phyloP scores from a whole-genome alignment of 2,797 vertebrate genomes.

The Hydrocynus forskahlii region DNA sequence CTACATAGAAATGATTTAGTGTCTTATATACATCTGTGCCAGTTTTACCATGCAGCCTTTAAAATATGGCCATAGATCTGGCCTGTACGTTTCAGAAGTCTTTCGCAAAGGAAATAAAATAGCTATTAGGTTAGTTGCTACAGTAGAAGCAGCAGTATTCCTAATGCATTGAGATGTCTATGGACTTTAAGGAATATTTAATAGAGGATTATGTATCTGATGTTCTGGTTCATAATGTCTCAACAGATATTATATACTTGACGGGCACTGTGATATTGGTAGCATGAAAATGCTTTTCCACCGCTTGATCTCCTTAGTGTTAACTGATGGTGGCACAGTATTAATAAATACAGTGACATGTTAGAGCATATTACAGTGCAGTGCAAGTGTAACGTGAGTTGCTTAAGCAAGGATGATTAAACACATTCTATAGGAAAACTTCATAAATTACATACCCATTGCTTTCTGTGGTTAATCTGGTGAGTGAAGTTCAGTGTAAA shows the following conservation, averaged over 20 bases:
- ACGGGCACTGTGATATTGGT: slow-evolving; percentile 36
- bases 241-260: slow-evolving; percentile 62
- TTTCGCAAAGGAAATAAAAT: not conserved
- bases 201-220: slow-evolving; percentile 62
- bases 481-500: not conserved
- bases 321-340: not conserved
- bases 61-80: not conserved
- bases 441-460: too few relatives aligned
- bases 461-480: not conserved
- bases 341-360: not conserved
- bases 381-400: not conserved
- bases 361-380: not conserved
- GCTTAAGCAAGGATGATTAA: too few relatives aligned
- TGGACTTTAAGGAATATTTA: slow-evolving; percentile 39
- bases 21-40: not conserved
- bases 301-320: not conserved
- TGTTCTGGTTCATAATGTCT: slow-evolving; percentile 62
- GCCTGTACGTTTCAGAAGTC: not conserved
- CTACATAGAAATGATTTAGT: not conserved
- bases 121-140: not conserved
- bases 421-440: too few relatives aligned
- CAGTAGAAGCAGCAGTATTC: not conserved
- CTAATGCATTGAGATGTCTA: slow-evolving; percentile 25
- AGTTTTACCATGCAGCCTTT: not conserved
- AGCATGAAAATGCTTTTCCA: too few relatives aligned